Conservation (phyloP, 92 coral and sea anemone species). For the Anthopleura xanthogrammica region DNA sequence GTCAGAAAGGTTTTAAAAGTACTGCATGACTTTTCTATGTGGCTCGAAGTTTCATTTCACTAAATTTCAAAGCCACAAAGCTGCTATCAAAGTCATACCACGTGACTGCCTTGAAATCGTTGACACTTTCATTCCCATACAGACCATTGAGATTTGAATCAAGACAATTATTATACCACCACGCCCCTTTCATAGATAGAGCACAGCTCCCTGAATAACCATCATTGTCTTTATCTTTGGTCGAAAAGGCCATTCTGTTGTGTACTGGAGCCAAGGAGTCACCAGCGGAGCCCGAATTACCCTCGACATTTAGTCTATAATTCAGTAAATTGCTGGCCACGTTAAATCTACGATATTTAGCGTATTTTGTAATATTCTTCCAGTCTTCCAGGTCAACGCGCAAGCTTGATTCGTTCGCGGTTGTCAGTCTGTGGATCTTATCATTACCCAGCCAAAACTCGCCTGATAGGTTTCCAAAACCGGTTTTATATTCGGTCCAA, state of each 20-base stretch:
- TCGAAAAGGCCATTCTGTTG: constrained; percentile 40
- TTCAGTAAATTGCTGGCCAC: constrained; percentile 20
- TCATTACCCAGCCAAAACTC: constrained; percentile 73
- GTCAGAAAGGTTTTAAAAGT: not conserved
- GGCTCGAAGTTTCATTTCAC: constrained; percentile 27
- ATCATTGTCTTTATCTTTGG: constrained; percentile 53
- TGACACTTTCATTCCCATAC: constrained; percentile 1
- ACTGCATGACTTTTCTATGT: not conserved
- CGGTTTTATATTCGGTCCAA: constrained; percentile 48
- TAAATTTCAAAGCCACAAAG: constrained; percentile 28
- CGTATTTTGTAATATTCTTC: constrained; percentile 22
- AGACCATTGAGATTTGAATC: constrained; percentile 50
- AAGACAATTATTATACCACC: constrained; percentile 57
- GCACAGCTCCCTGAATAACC: constrained; percentile 1
- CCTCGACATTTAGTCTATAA: constrained; percentile 28
- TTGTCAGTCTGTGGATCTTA: constrained; percentile 31
- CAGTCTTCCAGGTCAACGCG: constrained; percentile 46
- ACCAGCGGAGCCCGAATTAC: constrained; percentile 47
- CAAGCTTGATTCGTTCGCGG: constrained; percentile 20
- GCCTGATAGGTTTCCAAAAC: constrained; percentile 52
- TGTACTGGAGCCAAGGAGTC: constrained; percentile 41
- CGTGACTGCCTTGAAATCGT: constrained; percentile 4
- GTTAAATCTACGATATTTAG: constrained; percentile 32
- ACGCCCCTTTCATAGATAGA: not conserved
- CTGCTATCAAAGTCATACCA: constrained; percentile 13